Percentiles rank a stretch among this genome's conserved stretches.
Evolutionary conservation across 2,113 vertebrate species (phyloP).

Genomic region (Proteles cristata): DNA sequence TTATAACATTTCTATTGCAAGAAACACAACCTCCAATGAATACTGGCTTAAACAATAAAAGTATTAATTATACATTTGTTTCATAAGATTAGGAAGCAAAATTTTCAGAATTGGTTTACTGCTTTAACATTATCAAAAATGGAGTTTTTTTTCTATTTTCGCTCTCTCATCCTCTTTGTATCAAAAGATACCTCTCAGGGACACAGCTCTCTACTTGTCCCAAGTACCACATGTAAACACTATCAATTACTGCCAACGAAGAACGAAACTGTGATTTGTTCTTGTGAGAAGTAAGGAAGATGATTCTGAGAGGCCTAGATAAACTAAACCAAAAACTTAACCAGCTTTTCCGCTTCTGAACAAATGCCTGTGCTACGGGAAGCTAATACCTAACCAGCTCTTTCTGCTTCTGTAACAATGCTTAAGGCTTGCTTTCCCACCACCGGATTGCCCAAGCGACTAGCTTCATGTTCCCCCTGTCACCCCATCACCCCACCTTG

Average conservation of each 20-base stretch:
- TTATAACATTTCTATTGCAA: neutral
- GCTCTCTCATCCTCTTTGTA: neutral
- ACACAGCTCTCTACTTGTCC: neutral
- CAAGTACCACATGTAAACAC: fast-evolving
- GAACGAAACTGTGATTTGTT: neutral
- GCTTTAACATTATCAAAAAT: neutral
- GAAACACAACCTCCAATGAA: neutral
- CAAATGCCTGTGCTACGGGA: no score
- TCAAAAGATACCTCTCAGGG: neutral
- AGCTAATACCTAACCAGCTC: no score
- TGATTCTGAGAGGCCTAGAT: no score
- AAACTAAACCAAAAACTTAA: no score
- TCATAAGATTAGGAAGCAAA: neutral
- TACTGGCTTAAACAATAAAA: neutral
- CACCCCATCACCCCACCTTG: no score
- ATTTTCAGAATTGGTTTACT: neutral
- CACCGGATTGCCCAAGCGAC: no score
- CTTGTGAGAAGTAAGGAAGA: no score
- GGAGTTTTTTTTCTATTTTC: neutral
- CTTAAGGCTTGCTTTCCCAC: no score
- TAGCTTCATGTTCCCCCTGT: no score
- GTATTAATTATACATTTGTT: no score
- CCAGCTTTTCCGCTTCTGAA: no score
- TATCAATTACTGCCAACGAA: neutral
- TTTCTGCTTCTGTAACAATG: no score